Conservation (phyloP, 2,888 invertebrate genomes). For the Taphrorychus bicolor region DNA sequence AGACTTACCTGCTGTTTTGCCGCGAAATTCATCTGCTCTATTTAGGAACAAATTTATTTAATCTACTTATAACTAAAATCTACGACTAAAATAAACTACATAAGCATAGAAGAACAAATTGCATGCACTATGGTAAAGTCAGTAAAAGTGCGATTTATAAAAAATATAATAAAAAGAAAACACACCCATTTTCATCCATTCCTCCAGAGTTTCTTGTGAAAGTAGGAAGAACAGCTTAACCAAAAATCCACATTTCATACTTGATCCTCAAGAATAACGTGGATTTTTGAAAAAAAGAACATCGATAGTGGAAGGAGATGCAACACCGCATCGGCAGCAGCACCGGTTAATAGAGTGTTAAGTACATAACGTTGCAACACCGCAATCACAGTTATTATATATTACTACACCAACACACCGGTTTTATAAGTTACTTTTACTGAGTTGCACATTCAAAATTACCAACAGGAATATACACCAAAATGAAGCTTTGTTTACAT, state of each 20-base stretch:
- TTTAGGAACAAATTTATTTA: too few species aligned
- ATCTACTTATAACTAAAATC: background rate
- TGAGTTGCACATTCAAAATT: background rate
- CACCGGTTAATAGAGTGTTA: slow-evolving; percentile 19
- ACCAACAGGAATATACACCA: slow-evolving; percentile 2
- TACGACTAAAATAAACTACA: background rate
- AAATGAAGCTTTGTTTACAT: slow-evolving; percentile 2
- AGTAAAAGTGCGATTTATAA: too few species aligned
- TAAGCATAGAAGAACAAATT: slow-evolving; percentile 8
- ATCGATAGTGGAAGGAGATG: slow-evolving; percentile 36
- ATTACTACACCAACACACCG: background rate
- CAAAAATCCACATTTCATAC: slow-evolving; percentile 42
- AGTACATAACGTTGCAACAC: slow-evolving; percentile 15
- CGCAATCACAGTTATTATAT: background rate
- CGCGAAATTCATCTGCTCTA: too few species aligned
- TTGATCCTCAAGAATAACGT: slow-evolving; percentile 38
- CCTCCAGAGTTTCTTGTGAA: slow-evolving; percentile 38
- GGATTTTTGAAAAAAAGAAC: slow-evolving; percentile 37
- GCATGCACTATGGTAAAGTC: too few species aligned
- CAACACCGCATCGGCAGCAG: slow-evolving; percentile 28
- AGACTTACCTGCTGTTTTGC: background rate
- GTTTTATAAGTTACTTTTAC: background rate
- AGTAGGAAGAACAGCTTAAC: slow-evolving; percentile 39
- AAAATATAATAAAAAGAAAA: slow-evolving; percentile 27
- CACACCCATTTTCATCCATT: slow-evolving; percentile 42